Base-by-base conservation (phyloP, 2,888 invertebrate species). In the Acanthosepion esculentum region DNA sequence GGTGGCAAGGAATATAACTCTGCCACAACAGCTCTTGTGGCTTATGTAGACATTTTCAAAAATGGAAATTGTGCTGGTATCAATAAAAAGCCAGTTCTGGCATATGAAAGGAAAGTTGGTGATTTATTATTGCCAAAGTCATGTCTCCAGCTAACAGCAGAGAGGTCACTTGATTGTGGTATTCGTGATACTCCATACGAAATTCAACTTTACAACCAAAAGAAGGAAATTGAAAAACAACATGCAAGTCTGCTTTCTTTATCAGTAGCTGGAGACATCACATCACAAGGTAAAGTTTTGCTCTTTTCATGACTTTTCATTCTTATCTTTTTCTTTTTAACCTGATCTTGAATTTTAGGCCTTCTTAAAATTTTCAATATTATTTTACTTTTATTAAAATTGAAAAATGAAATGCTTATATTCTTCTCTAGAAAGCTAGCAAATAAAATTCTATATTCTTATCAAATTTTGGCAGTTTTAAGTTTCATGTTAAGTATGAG, bases 101-200 rank as follows among this genome's bases (percentile, higher is more conserved):
- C 78, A n/a, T 78, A 78, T n/a, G 78, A 78, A 78, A 78, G 78
- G n/a, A 78, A 78, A n/a, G 78, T 78, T n/a, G 78, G 78, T n/a
- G n/a, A 78, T 15, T n/a, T 78, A 78, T 78, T 78, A 33, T 78
- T 78, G 18, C n/a, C 78, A 78, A 78, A 78, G 18, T n/a, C 78
- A 33, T 78, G 78, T 15, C 78, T 78, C 12, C 78, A 78, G n/a
- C 15, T 78, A 78, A 78, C 78, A 12, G n/a, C n/a, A n/a, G 78
- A 78, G 23, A n/a, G n/a, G n/a, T 78, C 78, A 10, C n/a, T 78
- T 18, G 78, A 78, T 12, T n/a, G 15, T 78, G 78, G 78, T 78
- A n/a, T 78, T 78, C n/a, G 78, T 12, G n/a, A n/a, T 78, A 78
- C 78, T n/a, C n/a, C 78, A 78, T 33, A 78, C 33, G 78, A 78